phyloP scores from a whole-genome alignment of 2,888 invertebrate genomes.

The Drosophila eohydei region DNA sequence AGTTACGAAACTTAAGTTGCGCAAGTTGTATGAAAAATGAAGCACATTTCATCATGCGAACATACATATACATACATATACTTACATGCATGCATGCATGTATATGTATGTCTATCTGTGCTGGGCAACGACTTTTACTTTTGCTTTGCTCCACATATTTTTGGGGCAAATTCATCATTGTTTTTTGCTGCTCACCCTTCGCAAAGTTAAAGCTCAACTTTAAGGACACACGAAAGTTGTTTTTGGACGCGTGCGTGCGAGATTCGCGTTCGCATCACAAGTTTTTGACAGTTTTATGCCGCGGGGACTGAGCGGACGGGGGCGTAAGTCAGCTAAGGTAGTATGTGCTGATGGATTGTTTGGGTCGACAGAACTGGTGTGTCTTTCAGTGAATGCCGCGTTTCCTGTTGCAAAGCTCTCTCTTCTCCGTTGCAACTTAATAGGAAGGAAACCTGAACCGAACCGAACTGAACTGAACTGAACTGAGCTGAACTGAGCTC shows the following conservation, averaged over 20 bases:
- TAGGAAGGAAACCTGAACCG: slow-evolving; percentile 5
- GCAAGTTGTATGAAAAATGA: slow-evolving; percentile 62
- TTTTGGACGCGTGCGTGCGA: slow-evolving; percentile 37
- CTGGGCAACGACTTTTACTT: slow-evolving; percentile 56
- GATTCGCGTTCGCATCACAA: slow-evolving; percentile 49
- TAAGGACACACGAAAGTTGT: slow-evolving; percentile 23
- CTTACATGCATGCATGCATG: no score
- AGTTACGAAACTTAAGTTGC: slow-evolving; percentile 29
- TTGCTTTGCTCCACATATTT: slow-evolving; percentile 47
- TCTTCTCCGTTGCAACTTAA: slow-evolving; percentile 30
- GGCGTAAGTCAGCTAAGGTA: slow-evolving; percentile 7
- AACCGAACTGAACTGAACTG: slow-evolving; percentile 11
- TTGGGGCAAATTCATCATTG: slow-evolving; percentile 66
- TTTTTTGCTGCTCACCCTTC: slow-evolving; percentile 19
- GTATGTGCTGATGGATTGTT: slow-evolving; percentile 70
- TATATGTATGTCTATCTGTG: background rate
- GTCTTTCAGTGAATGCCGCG: slow-evolving; percentile 32
- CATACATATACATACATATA: background rate
- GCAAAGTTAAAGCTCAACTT: slow-evolving; percentile 47
- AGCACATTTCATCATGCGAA: slow-evolving; percentile 63
- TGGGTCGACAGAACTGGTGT: slow-evolving; percentile 26
- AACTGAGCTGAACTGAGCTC: slow-evolving; percentile 3
- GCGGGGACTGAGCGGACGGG: slow-evolving; percentile 10
- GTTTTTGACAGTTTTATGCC: slow-evolving; percentile 71
- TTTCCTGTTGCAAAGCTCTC: slow-evolving; percentile 33